Evolutionary conservation across 2,113 vertebrate genomes (phyloP), one percentile per base, ranked within the genome.

Genomic region (Calonectris borealis): DNA sequence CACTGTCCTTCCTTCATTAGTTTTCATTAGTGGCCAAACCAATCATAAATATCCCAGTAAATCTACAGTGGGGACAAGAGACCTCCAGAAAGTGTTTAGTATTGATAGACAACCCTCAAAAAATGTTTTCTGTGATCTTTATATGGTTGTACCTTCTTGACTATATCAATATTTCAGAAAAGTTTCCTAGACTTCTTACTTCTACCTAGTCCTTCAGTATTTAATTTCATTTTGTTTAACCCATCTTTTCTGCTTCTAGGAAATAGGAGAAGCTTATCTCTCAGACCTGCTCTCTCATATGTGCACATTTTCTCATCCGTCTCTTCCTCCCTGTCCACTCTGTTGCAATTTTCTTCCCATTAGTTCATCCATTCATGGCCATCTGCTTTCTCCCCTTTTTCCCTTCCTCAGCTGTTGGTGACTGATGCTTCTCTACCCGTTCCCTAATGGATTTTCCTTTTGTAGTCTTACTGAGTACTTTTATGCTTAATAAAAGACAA

Each of bases 401-500:
- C 6, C 13, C 9, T 69, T 13, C 12, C 32, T 85, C 27, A 51
- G 0, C 1, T 51, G 3, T 34, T 55, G 13, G 13, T 3, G 2
- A 2, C 27, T 64, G 49, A 34, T 85, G 8, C 3, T 73, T 42
- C 16, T 40, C 13, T 54, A 13, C 5, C 4, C 0, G 1, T 18
- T 58, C 36, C 15, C 16, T 73, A 31, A 26, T 26, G 11, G 27
- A 17, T 26, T 78, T 90, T 54, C 17, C 16, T 84, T 36, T 12
- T 60, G 17, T 14, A 38, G 3, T 27, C 19, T 58, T 60, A 18
- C 17, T 36, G 31, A 7, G 9, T 36, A 34, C 9, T 26, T 60
- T 55, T 52, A 46, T 15, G 13, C 18, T 58, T 54, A 57, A 16
- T 20, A 38, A 61, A 60, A 70, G 48, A 42, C 7, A 83, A 48